Evolutionary conservation across 2,797 vertebrate species (phyloP).

Genomic region (Ibycter americanus): DNA sequence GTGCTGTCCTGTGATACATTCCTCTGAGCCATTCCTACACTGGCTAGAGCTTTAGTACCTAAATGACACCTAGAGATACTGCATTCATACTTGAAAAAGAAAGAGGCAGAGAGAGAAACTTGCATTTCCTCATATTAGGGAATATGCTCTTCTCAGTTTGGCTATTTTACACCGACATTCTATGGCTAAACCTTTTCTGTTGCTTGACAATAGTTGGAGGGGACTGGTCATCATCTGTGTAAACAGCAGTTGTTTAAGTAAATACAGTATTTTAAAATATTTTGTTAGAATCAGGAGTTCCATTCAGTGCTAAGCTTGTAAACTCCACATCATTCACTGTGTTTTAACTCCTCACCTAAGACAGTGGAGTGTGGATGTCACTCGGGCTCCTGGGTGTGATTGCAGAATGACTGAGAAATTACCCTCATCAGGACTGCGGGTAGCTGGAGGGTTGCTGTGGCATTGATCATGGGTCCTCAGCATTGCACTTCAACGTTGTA

Average conservation of each 20-base stretch:
- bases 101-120: not conserved
- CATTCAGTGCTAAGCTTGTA: not conserved
- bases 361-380: not conserved
- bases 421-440: not conserved
- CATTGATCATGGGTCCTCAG: not conserved
- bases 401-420: not conserved
- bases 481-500: accelerated
- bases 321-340: not conserved
- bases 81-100: not conserved
- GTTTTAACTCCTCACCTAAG: not conserved
- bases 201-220: not conserved
- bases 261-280: not conserved
- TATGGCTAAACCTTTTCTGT: not conserved
- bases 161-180: not conserved
- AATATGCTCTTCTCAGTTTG: not conserved
- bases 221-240: not conserved
- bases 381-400: not conserved
- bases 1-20: not conserved
- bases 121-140: not conserved
- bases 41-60: not conserved
- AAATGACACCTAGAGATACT: not conserved
- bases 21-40: not conserved
- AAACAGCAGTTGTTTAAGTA: not conserved
- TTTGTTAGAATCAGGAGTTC: not conserved
- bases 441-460: not conserved